Base-by-base conservation (phyloP, 2,113 vertebrate species). In the Sinocyclocheilus anophthalmus region DNA sequence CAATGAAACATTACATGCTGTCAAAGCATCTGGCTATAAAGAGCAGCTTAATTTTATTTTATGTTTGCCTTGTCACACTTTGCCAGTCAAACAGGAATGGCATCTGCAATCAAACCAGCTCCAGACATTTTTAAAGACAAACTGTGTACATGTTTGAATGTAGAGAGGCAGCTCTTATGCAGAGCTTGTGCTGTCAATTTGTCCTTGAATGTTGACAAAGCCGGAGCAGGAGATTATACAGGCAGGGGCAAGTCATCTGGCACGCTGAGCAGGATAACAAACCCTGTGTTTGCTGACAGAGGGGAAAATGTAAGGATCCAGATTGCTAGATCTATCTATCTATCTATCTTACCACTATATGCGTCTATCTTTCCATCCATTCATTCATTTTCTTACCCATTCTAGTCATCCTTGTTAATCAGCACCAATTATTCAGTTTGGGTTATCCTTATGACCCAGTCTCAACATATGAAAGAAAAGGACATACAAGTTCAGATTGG, bases 191-290 rank as follows among this genome's bases (percentile, higher is more conserved):
- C 57, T 84, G 84, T 87, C 80, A 87, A 90, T 89, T 91, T 90
- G 85, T 90, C 90, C 85, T 73, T 76, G 59, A 83, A 48, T 90
- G 88, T 88, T 91, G 88, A 90, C 87, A 89, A 89, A 90, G 88
- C 84, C 13, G 22, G 78, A 88, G 85, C 82, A 55, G 82, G 87
- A 90, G 90, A 90, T 90, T 90, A 89, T 89, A 81, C 91, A 92
- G 89, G 91, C 89, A 88, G 90, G 76, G 91, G 84, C 91, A 92
- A 89, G 91, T 90, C 73, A 81, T 82, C 81, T 85, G 89, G 91
- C 88, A 90, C 81, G 82, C 84, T 69, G 72, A 84, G 84, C 70
- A 84, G 69, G 86, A 87, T 89, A 88, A 87, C 84, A 89, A 90
- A 85, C 87, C 33, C 65, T 73, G 59, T 88, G 88, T 90, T 88